Conservation (phyloP, 2,888 invertebrate species). For the Pocota personata region DNA sequence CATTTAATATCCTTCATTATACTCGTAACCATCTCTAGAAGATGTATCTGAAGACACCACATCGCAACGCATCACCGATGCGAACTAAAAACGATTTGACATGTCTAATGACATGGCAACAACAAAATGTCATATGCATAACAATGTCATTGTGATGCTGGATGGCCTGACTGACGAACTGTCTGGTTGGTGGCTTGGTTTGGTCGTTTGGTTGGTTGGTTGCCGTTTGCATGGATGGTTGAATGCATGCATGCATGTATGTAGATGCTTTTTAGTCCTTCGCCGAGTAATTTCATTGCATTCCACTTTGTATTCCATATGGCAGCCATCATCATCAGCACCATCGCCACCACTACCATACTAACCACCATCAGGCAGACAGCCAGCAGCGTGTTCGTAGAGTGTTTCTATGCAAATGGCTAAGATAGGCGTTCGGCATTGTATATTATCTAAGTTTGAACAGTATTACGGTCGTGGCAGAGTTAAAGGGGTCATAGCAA, state of each 20-base stretch:
- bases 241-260: conserved; percentile 31
- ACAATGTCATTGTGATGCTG: conserved; percentile 44
- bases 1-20: neutral
- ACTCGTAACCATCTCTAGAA: neutral
- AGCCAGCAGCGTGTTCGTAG: too few relatives aligned
- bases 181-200: conserved; percentile 17
- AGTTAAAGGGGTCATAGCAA: conserved; percentile 5
- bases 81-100: conserved; percentile 61
- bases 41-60: conserved; percentile 1
- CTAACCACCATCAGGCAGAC: neutral
- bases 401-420: conserved; percentile 58
- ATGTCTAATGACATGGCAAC: conserved; percentile 67
- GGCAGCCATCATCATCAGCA: conserved; percentile 57
- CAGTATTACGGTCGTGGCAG: conserved; percentile 32
- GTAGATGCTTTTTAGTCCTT: conserved; percentile 36
- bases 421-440: conserved; percentile 61
- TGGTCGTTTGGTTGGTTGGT: conserved; percentile 28
- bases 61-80: conserved; percentile 21
- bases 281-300: conserved; percentile 63
- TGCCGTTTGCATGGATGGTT: conserved; percentile 27
- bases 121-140: conserved; percentile 66
- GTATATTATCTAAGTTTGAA: conserved; percentile 63
- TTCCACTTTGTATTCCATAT: conserved; percentile 68
- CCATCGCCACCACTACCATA: neutral
- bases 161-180: conserved; percentile 42